Conservation (phyloP, 2,888 invertebrate genomes). For the Lysandra coridon region DNA sequence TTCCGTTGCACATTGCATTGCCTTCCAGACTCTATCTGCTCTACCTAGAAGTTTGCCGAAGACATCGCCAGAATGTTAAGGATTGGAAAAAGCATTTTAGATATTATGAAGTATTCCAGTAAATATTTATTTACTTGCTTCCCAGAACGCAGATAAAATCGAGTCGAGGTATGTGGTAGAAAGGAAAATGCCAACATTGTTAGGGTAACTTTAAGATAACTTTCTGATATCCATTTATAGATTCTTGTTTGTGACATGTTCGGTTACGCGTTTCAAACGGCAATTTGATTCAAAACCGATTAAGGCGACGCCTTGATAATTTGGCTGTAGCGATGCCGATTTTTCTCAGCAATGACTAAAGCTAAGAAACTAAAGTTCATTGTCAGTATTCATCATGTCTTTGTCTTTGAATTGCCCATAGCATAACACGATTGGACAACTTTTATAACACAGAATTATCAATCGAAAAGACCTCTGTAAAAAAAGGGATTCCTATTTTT, state of each 20-base stretch:
- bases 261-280: background rate
- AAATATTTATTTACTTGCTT: background rate
- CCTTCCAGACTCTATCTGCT: background rate
- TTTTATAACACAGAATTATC: too few relatives aligned
- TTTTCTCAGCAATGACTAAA: too few relatives aligned
- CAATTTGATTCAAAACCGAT: background rate
- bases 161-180: conserved; percentile 19
- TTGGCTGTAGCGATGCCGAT: too few relatives aligned
- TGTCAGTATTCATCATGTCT: too few relatives aligned
- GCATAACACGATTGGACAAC: too few relatives aligned
- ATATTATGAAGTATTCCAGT: background rate
- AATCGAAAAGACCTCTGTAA: too few relatives aligned
- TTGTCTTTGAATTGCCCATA: too few relatives aligned
- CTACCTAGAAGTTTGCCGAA: background rate
- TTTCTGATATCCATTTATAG: conserved; percentile 30
- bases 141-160: background rate
- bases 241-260: conserved; percentile 25
- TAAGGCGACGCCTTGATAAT: too few relatives aligned
- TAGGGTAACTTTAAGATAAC: conserved; percentile 19
- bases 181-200: conserved; percentile 30
- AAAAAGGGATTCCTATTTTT: too few relatives aligned
- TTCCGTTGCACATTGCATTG: background rate
- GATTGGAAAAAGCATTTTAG: background rate
- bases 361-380: too few relatives aligned
- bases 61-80: background rate